Evolutionary conservation across 2,888 invertebrate genomes (phyloP), one percentile per base, ranked within the genome.

Genomic region (Linhomoeus sp.): DNA sequence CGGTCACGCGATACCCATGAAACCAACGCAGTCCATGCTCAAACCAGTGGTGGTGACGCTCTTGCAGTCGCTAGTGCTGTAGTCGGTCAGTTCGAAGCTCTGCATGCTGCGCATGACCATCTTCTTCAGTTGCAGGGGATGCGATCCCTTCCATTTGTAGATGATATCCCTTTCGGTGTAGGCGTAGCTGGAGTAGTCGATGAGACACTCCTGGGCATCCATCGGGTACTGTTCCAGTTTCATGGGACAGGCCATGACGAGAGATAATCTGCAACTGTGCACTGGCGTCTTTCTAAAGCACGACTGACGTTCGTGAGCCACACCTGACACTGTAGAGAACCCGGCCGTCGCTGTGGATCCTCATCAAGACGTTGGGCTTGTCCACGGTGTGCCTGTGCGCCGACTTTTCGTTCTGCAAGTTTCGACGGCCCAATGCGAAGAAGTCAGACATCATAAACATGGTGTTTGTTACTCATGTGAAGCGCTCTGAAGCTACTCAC

Each of bases 101-200:
- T 86, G 86, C 65, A 87, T 76, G 71, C 86, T 57, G 12, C 57
- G 51, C 49, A 55, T 56, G 19, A 50, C 38, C 22, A 37, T 40
- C 45, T 54, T 52, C 14, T 85, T 84, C 55, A 87, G 83, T 73
- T 88, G 87, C 46, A 88, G 86, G 1, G 87, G 87, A 69, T 86
- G 85, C 29, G 80, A 82, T 14, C 50, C 50, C 68, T 87, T 87
- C 88, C 88, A 88, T 56, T 82, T 73, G 72, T 88, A 88, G 58
- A 85, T 83, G 61, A 88, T 74, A 71, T 88, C 87, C 58, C 82
- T 5, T 12, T 29, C 29, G 7, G 92, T 92, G 81, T 90, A 92
- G 52, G 92, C 92, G 69, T 94, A 92, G 68, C 88, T 88, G 58
- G 88, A 88, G 81, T 92, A 85, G 63, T 84, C 75, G 55, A 92